phyloP scores from a whole-genome alignment of 2,113 vertebrate genomes.

The Lampris incognitus region DNA sequence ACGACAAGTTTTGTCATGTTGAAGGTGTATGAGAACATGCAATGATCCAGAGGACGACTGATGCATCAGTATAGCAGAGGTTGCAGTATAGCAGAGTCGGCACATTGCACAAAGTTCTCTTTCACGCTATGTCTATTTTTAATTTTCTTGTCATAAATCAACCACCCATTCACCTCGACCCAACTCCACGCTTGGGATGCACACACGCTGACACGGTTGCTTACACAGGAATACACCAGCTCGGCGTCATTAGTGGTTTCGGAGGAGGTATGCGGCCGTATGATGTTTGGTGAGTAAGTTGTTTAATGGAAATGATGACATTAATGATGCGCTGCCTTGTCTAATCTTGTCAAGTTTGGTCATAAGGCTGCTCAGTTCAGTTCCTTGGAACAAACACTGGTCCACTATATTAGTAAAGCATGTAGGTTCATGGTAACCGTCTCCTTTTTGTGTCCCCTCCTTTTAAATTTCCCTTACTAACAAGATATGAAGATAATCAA shows the following conservation, averaged over 20 bases:
- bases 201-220: background rate
- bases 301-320: slow-evolving; percentile 2
- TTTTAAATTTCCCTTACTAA: background rate
- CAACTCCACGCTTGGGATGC: too few species aligned
- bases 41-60: too few species aligned
- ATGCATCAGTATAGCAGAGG: too few species aligned
- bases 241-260: background rate
- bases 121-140: too few species aligned
- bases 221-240: background rate
- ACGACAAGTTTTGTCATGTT: background rate
- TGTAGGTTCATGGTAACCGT: background rate
- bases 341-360: slow-evolving; percentile 26
- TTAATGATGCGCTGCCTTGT: slow-evolving; percentile 16
- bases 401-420: background rate
- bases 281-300: background rate
- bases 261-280: background rate
- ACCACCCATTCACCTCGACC: too few species aligned
- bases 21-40: background rate
- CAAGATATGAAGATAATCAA: background rate
- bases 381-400: slow-evolving; percentile 23
- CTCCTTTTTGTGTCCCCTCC: background rate
- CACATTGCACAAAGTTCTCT: too few species aligned
- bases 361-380: slow-evolving; percentile 17
- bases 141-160: too few species aligned
- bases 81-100: too few species aligned